Conservation (phyloP, 2,888 invertebrate genomes). For the Furcula furcula region DNA sequence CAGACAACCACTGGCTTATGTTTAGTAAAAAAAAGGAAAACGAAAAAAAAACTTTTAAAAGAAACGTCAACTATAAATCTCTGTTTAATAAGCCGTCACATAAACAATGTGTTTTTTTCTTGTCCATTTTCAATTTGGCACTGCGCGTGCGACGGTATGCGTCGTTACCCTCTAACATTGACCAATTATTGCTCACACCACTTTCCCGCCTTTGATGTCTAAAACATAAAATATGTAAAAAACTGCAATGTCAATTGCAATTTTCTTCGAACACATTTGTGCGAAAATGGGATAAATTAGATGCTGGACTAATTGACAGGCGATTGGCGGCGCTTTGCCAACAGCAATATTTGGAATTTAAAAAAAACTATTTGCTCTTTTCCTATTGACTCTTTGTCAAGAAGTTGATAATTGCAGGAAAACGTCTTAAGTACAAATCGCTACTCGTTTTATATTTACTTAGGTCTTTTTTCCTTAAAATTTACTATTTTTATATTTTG, state of each 20-base stretch:
- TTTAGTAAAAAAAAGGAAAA: too few species aligned
- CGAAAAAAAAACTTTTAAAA: slow-evolving; percentile 46
- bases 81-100: slow-evolving; percentile 64
- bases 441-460: too few species aligned
- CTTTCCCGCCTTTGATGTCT: slow-evolving; percentile 53
- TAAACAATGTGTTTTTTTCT: slow-evolving; percentile 56
- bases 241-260: slow-evolving; percentile 36
- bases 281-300: slow-evolving; percentile 28
- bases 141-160: slow-evolving; percentile 38
- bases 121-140: slow-evolving; percentile 64
- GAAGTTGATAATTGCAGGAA: too few species aligned
- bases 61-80: slow-evolving; percentile 60
- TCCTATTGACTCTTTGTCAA: not conserved
- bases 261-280: slow-evolving; percentile 37
- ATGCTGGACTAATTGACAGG: slow-evolving; percentile 22
- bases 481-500: too few species aligned
- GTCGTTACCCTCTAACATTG: slow-evolving; percentile 48
- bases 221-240: slow-evolving; percentile 44
- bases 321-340: slow-evolving; percentile 24
- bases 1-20: too few species aligned
- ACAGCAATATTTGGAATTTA: slow-evolving; percentile 24
- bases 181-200: slow-evolving; percentile 53
- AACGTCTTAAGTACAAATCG: too few species aligned
- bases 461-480: too few species aligned
- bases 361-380: slow-evolving; percentile 7